Evolutionary conservation across 2,113 vertebrate genomes (phyloP), one percentile per base, ranked within the genome.

Genomic region (Oryctolagus cuniculus): DNA sequence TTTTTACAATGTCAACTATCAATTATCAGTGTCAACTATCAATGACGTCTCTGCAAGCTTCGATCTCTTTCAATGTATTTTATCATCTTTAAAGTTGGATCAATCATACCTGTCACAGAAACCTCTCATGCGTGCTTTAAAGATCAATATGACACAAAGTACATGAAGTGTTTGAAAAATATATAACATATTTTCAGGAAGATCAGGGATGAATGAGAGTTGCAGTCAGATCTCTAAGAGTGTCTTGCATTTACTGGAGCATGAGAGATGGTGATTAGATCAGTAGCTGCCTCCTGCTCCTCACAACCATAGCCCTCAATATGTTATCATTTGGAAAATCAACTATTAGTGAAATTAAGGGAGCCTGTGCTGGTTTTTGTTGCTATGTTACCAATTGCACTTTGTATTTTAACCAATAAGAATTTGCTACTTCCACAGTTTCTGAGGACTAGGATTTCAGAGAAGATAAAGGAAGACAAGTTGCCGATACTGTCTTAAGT

Each of bases 21-120:
- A 61, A 29, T 78, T 44, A 44, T 44, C 74, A 55, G 22, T 38
- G 74, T n/a, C 87, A 84, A 3, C 66, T 74, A 38, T 58, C 69
- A 61, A 29, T 78, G n/a, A 25, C 44, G 44, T 83, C 64, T 90
- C 80, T 77, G 5, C 51, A 90, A 36, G 15, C 21, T 67, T 61
- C 73, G 34, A 87, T 91, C 16, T 61, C 58, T 55, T 44, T 67
- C 77, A 80, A 91, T 10, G 5, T 67, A 73, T 80, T 95, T 79
- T 27, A 84, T 84, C 78, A 63, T 74, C 58, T 79, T 90, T 67
- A 74, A 95, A 93, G 49, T 91, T 88, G 77, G 27, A 95, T 88
- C 66, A 67, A 74, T 93, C 87, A 61, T 72, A 61, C 77, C 77
- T 90, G 64, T 73, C 87, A 87, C 10, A 93, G 61, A 51, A 83